Evolutionary conservation across 1,140 invertebrate genomes (phyloP), one percentile per base, ranked within the genome.

Genomic region (Megalopta genalis): DNA sequence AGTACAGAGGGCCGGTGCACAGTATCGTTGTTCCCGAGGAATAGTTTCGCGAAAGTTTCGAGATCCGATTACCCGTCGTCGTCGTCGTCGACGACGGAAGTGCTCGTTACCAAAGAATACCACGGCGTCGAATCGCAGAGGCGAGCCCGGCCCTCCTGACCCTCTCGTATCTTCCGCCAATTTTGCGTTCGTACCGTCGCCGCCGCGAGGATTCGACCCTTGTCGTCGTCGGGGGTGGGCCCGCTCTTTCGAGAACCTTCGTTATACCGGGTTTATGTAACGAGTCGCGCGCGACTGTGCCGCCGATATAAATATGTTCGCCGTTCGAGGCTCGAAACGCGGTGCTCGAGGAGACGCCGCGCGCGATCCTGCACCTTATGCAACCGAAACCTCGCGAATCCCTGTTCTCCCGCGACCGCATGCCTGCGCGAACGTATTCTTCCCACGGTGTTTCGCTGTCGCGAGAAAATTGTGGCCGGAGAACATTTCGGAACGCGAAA

Each of bases 31-130:
- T 84, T 87, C 87, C 83, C 84, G 52, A 14, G 18, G 52, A 72
- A 54, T 46, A 77, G 42, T 46, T 86, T 86, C 81, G 83, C 85
- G 86, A 84, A 79, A 86, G 75, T 85, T 88, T 52, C 85, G 68
- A 78, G 81, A 87, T 87, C 80, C 83, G 83, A 86, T 87, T 86
- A 87, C 68, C 57, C 37, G 39, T 5, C 25, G 39, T 5, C 42
- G 16, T 23, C 52, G 64, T 52, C 37, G 39, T 5, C 25, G 39
- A 1, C 42, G 16, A 21, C 52, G 64, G 49, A 46, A 66, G 62
- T 39, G 62, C 74, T 85, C 66, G 82, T 85, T 85, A 84, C 77
- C 74, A 76, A 81, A 77, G 82, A 81, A 82, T 74, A 52, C 32
- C 60, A 16, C 60, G 23, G 46, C 42, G 68, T 75, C 46, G 67